These are phyloP conservation scores for Silurus aristotelis DNA, from an alignment of 2,797 vertebrate species.

Conservation along the genomic window DNA sequence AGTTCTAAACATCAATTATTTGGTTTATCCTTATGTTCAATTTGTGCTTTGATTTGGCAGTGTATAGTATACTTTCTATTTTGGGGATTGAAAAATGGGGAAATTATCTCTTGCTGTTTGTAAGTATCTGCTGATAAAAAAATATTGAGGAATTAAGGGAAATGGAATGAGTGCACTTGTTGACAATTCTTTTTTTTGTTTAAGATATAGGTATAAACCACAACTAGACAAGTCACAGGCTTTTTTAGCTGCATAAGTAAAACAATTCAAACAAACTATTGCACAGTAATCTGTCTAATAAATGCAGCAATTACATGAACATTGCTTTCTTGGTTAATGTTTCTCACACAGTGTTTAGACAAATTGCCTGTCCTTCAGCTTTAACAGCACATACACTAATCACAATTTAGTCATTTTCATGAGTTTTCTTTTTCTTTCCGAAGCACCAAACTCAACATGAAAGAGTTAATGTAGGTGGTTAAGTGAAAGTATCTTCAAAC, in stretches of 20 bases:
- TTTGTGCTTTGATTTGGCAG: neutral
- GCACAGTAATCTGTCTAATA: neutral
- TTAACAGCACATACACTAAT: neutral
- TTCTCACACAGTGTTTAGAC: neutral
- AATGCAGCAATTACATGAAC: slow-evolving; percentile 1
- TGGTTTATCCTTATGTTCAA: neutral
- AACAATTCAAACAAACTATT: neutral
- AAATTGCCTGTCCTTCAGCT: slow-evolving; percentile 1
- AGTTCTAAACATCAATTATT: neutral
- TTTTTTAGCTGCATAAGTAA: neutral
- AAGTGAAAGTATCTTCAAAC: slow-evolving; percentile 35
- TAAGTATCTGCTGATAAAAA: no score
- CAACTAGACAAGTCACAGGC: neutral
- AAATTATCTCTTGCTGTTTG: no score
- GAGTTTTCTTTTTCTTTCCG: neutral
- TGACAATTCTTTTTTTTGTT: neutral
- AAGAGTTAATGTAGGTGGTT: slow-evolving; percentile 12
- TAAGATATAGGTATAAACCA: neutral
- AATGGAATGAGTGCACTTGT: no score
- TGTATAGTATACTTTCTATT: no score
- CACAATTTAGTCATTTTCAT: neutral
- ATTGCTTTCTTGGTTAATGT: neutral
- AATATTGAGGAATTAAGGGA: neutral
- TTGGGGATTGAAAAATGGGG: no score
- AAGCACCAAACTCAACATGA: slow-evolving; percentile 14